These are phyloP conservation scores for Ptilorrhoa leucosticta DNA, from an alignment of 2,113 vertebrate species.

Conservation along the genomic window DNA sequence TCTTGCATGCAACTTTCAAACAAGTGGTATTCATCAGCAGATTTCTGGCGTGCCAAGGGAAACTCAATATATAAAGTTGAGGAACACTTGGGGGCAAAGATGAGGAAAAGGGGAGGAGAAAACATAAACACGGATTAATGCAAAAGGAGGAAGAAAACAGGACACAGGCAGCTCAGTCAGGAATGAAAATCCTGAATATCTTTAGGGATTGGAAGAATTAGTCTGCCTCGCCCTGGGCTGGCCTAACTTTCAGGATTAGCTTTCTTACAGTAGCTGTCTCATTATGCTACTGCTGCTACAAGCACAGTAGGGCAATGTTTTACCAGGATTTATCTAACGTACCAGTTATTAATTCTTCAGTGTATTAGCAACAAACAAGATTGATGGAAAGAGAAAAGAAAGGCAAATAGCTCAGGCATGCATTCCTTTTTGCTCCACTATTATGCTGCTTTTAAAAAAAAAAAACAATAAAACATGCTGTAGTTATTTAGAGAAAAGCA, in stretches of 20 bases:
- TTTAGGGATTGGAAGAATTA: neutral
- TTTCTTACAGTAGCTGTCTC: neutral
- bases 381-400: neutral
- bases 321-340: neutral
- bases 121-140: neutral
- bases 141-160: neutral
- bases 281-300: neutral
- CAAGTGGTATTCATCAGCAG: conserved; percentile 37
- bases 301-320: neutral
- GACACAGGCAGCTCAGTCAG: neutral
- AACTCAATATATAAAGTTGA: conserved; percentile 18
- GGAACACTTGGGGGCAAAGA: neutral
- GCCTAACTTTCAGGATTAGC: neutral
- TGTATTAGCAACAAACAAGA: neutral
- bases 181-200: neutral
- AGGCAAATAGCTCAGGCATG: neutral
- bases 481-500: neutral
- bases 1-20: neutral
- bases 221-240: neutral
- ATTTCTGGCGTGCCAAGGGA: neutral
- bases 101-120: neutral
- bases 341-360: neutral
- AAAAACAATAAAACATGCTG: neutral
- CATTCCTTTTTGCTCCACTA: neutral
- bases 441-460: neutral